These are phyloP conservation scores for Tridacna crocea DNA, from an alignment of 2,888 invertebrate species.

Conservation along the genomic window DNA sequence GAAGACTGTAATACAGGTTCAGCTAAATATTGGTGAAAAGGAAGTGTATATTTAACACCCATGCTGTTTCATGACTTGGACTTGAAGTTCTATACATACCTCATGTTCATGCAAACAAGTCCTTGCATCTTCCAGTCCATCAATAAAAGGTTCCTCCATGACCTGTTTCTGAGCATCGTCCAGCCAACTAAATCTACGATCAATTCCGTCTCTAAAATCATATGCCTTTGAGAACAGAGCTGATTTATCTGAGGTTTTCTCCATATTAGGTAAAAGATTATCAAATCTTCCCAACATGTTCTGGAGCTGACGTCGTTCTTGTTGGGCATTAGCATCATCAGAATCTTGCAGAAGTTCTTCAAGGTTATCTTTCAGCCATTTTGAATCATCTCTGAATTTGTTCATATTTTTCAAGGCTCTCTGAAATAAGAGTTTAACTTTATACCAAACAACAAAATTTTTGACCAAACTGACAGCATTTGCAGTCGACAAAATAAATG, in stretches of 20 bases:
- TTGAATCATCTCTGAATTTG: conserved; percentile 91
- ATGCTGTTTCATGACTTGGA: too few relatives aligned
- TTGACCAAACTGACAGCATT: too few relatives aligned
- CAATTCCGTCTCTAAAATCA: conserved; percentile 94
- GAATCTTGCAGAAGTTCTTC: conserved; percentile 94
- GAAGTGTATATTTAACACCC: too few relatives aligned
- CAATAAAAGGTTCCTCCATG: conserved; percentile 77
- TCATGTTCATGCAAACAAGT: conserved; percentile 80
- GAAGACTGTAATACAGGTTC: too few relatives aligned
- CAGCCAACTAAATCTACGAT: conserved; percentile 90
- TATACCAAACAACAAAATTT: too few relatives aligned
- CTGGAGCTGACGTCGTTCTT: conserved; percentile 93
- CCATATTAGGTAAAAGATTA: conserved; percentile 93
- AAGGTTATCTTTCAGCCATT: conserved; percentile 96
- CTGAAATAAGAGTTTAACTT: conserved; percentile 57
- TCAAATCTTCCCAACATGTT: conserved; percentile 89
- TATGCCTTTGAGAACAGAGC: conserved; percentile 96
- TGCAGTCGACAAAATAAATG: too few relatives aligned
- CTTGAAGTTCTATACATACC: conserved; percentile 53
- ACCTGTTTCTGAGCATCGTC: conserved; percentile 76
- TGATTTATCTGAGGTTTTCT: conserved; percentile 96
- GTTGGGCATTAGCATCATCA: conserved; percentile 91
- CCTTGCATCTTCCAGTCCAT: conserved; percentile 79
- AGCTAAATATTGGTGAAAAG: too few relatives aligned
- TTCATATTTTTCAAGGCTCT: conserved; percentile 75